Conservation (phyloP, 2,888 invertebrate species). For the Andrena bucephala region DNA sequence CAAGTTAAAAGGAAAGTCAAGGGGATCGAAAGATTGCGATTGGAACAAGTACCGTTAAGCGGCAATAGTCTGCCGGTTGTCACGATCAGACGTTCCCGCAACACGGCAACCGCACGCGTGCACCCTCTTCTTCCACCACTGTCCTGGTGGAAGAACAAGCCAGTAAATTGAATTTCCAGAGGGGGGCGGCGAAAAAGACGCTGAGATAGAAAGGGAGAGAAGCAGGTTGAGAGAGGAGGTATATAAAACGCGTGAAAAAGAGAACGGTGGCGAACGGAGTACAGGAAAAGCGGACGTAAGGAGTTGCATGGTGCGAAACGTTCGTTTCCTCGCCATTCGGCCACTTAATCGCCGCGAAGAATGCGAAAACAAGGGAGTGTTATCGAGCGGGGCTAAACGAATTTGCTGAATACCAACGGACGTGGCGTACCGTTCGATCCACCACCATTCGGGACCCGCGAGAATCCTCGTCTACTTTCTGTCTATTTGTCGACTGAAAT, state of each 20-base stretch:
- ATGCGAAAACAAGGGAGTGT: constrained; percentile 28
- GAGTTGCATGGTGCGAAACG: not conserved
- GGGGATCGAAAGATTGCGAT: constrained; percentile 62
- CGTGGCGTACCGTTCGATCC: constrained; percentile 1
- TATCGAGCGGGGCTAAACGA: constrained; percentile 37
- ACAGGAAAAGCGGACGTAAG: constrained; percentile 11
- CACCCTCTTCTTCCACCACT: constrained; percentile 4
- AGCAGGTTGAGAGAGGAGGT: not conserved
- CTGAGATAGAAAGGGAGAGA: not conserved
- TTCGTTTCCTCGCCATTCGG: constrained; percentile 34
- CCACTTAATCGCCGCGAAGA: constrained; percentile 34
- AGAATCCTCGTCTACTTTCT: constrained; percentile 18
- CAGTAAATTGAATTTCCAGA: constrained; percentile 68
- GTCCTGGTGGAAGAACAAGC: constrained; percentile 48
- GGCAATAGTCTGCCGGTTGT: constrained; percentile 68
- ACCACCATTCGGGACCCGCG: not conserved
- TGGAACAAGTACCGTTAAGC: constrained; percentile 61
- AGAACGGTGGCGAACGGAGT: not conserved
- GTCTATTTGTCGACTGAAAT: constrained; percentile 72
- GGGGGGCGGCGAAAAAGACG: not conserved
- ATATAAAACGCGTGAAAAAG: not conserved
- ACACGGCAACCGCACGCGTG: constrained; percentile 52
- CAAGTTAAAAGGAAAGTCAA: constrained; percentile 56
- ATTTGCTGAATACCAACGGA: constrained; percentile 18
- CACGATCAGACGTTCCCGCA: constrained; percentile 67